phyloP scores from a whole-genome alignment of 2,797 vertebrate species.

The Mastacembelus armatus region DNA sequence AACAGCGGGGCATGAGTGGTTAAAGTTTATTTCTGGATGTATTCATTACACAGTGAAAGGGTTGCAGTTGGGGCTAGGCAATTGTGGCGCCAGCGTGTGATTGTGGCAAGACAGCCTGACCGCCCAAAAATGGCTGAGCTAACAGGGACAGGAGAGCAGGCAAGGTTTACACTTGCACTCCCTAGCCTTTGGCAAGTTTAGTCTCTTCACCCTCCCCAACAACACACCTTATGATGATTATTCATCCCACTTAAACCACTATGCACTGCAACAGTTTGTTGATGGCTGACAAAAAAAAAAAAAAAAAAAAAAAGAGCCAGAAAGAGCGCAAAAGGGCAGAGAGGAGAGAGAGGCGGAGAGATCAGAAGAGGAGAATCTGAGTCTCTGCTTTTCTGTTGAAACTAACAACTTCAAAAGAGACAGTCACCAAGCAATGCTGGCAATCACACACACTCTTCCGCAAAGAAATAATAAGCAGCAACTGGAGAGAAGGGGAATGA shows the following conservation, averaged over 20 bases:
- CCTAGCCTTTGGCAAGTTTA: slow-evolving; percentile 60
- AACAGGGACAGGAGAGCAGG: slow-evolving; percentile 84
- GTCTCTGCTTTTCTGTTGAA: slow-evolving; percentile 41
- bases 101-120: slow-evolving; percentile 97
- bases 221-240: slow-evolving; percentile 85
- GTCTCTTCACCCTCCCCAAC: slow-evolving; percentile 58
- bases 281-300: slow-evolving; percentile 26
- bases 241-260: slow-evolving; percentile 73
- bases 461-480: slow-evolving; percentile 67
- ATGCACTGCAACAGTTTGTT: slow-evolving; percentile 74
- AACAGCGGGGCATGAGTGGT: slow-evolving; percentile 79
- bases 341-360: slow-evolving; percentile 34
- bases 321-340: slow-evolving; percentile 38
- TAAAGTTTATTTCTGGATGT: slow-evolving; percentile 92
- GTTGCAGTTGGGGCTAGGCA: slow-evolving; percentile 87
- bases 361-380: slow-evolving; percentile 46
- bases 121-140: slow-evolving; percentile 94
- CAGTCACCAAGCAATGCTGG: slow-evolving; percentile 76
- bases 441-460: slow-evolving; percentile 74
- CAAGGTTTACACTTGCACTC: slow-evolving; percentile 81
- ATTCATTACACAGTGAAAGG: slow-evolving; percentile 94
- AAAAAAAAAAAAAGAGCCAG: slow-evolving; percentile 7
- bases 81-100: slow-evolving; percentile 93
- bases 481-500: slow-evolving; percentile 50
- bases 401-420: slow-evolving; percentile 53